Percentiles rank a stretch among this genome's conserved stretches.
These are phyloP conservation scores for Callyntrura guangdongensis DNA, from an alignment of 2,888 invertebrate species.

Conservation along the genomic window DNA sequence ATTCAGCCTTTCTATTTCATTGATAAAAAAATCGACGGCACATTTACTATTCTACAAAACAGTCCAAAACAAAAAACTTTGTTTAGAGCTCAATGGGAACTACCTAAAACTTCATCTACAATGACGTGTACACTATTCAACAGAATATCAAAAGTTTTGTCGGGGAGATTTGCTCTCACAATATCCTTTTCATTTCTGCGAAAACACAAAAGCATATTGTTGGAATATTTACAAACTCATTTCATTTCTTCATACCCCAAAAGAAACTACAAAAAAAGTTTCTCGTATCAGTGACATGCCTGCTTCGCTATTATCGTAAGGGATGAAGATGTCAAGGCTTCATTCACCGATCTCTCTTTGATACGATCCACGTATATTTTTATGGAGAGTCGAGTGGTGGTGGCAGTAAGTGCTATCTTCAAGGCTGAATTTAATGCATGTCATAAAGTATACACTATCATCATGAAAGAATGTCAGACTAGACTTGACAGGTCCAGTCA, in stretches of 20 bases:
- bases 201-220: background rate
- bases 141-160: too few relatives aligned
- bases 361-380: background rate
- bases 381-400: background rate
- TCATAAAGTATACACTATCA: background rate
- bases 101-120: too few relatives aligned
- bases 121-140: too few relatives aligned
- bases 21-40: background rate
- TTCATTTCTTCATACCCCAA: background rate
- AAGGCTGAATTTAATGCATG: slow-evolving; percentile 4
- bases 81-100: background rate
- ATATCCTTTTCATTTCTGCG: background rate
- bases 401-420: slow-evolving; percentile 7
- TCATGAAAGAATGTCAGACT: background rate
- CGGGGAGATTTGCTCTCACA: background rate
- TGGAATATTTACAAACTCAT: background rate
- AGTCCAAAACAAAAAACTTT: background rate
- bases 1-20: background rate
- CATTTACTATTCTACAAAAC: background rate
- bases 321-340: slow-evolving; percentile 34
- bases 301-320: background rate
- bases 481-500: background rate
- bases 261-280: too few relatives aligned
- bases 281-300: background rate
- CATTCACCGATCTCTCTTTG: background rate